Percentiles rank a stretch among this genome's conserved stretches.
phyloP scores from a whole-genome alignment of 2,888 invertebrate species.

The Phengaris arion region DNA sequence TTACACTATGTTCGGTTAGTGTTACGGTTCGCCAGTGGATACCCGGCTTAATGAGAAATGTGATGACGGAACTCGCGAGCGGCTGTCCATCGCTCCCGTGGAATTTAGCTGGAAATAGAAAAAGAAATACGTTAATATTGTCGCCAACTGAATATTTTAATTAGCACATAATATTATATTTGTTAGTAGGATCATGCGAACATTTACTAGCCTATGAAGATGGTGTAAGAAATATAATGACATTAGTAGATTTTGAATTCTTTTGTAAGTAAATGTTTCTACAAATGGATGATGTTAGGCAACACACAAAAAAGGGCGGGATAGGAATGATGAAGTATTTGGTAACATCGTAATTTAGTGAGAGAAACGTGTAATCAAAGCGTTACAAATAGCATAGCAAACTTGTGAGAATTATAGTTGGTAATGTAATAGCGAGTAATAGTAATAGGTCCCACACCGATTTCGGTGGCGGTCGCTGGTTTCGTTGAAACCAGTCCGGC shows the following conservation, averaged over 20 bases:
- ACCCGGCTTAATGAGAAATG: conserved; percentile 39
- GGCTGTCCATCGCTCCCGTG: conserved; percentile 38
- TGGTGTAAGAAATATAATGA: background rate
- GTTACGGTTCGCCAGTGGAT: conserved; percentile 9
- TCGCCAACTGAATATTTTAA: background rate
- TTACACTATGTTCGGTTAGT: background rate
- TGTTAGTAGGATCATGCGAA: conserved; percentile 14
- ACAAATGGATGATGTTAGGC: background rate
- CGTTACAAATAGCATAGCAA: no score
- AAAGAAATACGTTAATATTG: conserved; percentile 7
- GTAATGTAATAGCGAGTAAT: no score
- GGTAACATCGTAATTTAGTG: no score
- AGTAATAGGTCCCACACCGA: no score
- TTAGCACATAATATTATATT: background rate
- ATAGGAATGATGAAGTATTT: no score
- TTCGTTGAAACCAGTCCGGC: no score
- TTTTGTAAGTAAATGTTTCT: background rate
- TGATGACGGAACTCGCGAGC: conserved; percentile 37
- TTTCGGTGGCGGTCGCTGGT: no score
- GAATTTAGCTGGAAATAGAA: conserved; percentile 41
- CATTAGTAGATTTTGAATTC: background rate
- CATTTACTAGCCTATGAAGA: conserved; percentile 9
- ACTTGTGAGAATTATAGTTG: no score
- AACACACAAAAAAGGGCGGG: no score
- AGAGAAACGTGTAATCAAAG: no score